A percentile compares a stretch with the other conserved stretches of the same genome.
These are phyloP conservation scores for Antheraea yamamai DNA, from an alignment of 2,888 invertebrate genomes.

Conservation along the genomic window DNA sequence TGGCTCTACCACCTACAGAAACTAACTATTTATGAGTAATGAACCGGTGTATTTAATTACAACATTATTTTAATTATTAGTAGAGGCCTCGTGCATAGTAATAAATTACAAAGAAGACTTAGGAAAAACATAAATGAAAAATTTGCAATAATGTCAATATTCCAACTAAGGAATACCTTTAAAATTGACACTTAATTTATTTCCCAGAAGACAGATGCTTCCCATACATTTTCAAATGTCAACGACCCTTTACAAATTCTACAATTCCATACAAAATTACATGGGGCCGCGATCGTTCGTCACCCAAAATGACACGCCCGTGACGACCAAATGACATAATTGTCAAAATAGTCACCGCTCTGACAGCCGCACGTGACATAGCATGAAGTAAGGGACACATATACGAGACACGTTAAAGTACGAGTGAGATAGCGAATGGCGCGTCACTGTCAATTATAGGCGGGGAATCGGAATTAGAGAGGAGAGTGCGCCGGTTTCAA, in stretches of 20 bases:
- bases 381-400: constrained; percentile 51
- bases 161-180: neutral
- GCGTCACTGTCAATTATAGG: constrained; percentile 80
- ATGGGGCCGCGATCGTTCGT: constrained; percentile 74
- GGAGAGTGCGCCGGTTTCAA: constrained; percentile 71
- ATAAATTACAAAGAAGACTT: neutral
- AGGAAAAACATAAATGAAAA: neutral
- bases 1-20: too few species aligned
- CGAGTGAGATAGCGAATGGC: constrained; percentile 58
- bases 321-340: constrained; percentile 81
- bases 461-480: constrained; percentile 81
- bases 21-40: too few species aligned
- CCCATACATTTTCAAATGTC: constrained; percentile 70
- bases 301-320: constrained; percentile 79
- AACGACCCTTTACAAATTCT: constrained; percentile 70
- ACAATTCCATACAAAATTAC: constrained; percentile 77
- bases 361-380: constrained; percentile 79
- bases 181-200: constrained; percentile 21
- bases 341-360: constrained; percentile 80
- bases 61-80: neutral
- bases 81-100: neutral
- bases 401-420: constrained; percentile 32
- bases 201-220: constrained; percentile 66
- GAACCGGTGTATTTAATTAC: neutral
- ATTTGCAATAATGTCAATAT: neutral